Conservation (phyloP, 2,888 invertebrate species). For the Ophioninae sp. region DNA sequence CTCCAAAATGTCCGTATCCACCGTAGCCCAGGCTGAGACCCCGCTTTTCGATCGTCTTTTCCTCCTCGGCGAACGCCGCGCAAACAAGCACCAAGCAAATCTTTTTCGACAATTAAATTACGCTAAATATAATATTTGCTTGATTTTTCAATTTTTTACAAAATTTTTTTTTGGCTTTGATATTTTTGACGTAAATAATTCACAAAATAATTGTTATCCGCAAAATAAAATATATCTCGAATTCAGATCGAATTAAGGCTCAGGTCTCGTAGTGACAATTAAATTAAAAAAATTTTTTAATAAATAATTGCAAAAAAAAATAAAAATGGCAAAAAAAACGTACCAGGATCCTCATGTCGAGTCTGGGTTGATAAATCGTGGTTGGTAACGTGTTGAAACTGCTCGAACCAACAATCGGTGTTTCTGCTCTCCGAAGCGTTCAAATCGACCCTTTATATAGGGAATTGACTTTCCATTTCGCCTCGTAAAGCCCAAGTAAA, state of each 20-base stretch:
- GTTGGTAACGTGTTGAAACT: conserved; percentile 61
- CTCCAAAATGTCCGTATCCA: conserved; percentile 65
- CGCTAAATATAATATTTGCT: neutral
- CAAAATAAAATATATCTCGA: no score
- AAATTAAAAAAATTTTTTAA: neutral
- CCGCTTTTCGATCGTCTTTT: conserved; percentile 74
- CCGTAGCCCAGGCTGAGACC: conserved; percentile 72
- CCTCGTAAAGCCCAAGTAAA: conserved; percentile 73
- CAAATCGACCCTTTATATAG: conserved; percentile 81
- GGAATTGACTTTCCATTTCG: conserved; percentile 80
- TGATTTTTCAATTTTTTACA: neutral
- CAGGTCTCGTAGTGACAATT: no score
- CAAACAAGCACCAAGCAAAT: conserved; percentile 80
- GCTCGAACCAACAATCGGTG: conserved; percentile 69
- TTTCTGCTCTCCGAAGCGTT: conserved; percentile 71
- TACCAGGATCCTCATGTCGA: conserved; percentile 79
- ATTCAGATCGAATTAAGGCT: no score
- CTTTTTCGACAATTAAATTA: conserved; percentile 71
- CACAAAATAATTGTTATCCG: no score
- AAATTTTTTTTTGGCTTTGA: no score
- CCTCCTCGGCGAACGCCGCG: conserved; percentile 78
- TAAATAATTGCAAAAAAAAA: neutral
- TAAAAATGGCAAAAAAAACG: conserved; percentile 61
- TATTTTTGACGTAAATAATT: no score
- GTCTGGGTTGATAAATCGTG: conserved; percentile 65